Base-by-base conservation (phyloP, 2,113 vertebrate genomes). In the Nanger granti region DNA sequence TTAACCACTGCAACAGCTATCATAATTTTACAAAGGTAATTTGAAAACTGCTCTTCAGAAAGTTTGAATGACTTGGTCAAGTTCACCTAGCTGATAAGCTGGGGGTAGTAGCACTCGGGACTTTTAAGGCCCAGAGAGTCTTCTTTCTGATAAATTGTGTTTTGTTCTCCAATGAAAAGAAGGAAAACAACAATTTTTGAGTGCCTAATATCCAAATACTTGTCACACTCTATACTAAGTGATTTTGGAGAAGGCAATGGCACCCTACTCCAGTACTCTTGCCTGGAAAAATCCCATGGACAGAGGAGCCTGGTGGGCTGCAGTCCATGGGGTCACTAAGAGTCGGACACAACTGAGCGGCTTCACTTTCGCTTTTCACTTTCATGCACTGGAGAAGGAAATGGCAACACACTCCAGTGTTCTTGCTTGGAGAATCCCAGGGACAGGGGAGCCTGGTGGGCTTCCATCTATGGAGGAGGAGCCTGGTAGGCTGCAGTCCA, bases 111-210 rank as follows among this genome's bases (percentile, higher is more conserved):
- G 55, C 84, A 88, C 31, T 69, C 87, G 9, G 24, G 44, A 55
- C 49, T 88, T 80, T 92, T 93, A 91, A n/a, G n/a, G 91, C 37
- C 28, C 17, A n/a, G 4, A 66, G 24, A 11, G 3, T 60, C 18
- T 10, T 97, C 28, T 92, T 91, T 91, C 57, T 89, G 59, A 17
- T 89, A 83, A 94, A 83, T 73, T 90, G 47, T 44, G 17, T 44
- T 93, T 97, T 89, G 8, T 91, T 93, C 82, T 79, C 84, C n/a
- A 89, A 80, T 41, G 10, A 85, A 87, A 79, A 89, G 37, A 96
- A 76, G 49, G 60, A 82, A 37, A 54, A 80, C 31, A 26, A 91
- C 83, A 89, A 24, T 85, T 85, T 95, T 91, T 52, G 8, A 94
- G 22, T 26, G 4, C 55, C 66, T 91, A 18, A 31, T 49, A 73